Base-by-base conservation (phyloP, 2,113 vertebrate genomes). In the Montifringilla adamsi region DNA sequence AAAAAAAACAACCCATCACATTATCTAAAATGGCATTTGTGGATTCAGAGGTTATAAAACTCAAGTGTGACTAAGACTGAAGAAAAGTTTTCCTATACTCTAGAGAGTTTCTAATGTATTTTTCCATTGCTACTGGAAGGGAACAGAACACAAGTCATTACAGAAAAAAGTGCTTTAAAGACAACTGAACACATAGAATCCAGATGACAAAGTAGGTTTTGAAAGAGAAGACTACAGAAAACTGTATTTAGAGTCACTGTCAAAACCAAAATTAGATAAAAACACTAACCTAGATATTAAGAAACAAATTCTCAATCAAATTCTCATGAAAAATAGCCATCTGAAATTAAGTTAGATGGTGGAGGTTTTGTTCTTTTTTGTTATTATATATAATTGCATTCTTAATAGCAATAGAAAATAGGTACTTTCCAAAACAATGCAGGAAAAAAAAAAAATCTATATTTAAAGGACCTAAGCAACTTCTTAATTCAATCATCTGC, bases 351-450 rank as follows among this genome's bases (percentile, higher is more conserved):
- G 35, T 18, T n/a, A 19, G 27, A 26, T 43, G 17, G 10, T 53
- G 12, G 5, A 4, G 4, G 0, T 13, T 56, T 44, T 37, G 3
- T 66, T 47, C 1, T n/a, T 15, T 27, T 39, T 39, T 50, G 6
- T 37, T 56, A 27, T 43, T 31, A 49, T 20, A 35, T 16, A 43
- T 56, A 84, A 77, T 28, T 63, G 13, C 46, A 55, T 68, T 73
- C 23, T 75, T 59, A 76, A 46, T 41, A 11, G 17, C 16, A 90
- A 49, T 2, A 84, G 21, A 55, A 86, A 74, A 41, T 9, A 56
- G 19, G 26, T 39, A 20, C 53, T 84, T 46, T 84, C 31, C 47
- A 90, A 87, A 87, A 46, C 14, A 80, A 53, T 31, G 52, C 6
- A 85, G 22, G 59, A 90, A 43, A 43, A 66, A 53, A 53, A 13